phyloP scores from a whole-genome alignment of 2,113 vertebrate species.

The Gymnarchus niloticus region DNA sequence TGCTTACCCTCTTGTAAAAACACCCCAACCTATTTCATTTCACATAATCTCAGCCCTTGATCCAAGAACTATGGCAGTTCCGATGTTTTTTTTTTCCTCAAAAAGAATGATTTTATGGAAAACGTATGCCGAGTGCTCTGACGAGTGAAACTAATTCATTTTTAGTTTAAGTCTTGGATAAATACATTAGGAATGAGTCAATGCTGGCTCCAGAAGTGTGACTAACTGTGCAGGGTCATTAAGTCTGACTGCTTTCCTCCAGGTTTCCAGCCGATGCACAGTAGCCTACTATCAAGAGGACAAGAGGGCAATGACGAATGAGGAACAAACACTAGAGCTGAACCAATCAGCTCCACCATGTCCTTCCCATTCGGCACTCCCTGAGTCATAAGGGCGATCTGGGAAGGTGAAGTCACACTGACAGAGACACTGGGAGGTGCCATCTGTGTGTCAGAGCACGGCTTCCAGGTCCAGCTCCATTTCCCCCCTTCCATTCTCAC shows the following conservation, averaged over 20 bases:
- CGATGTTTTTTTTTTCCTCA: conserved; percentile 2
- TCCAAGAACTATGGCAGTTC: neutral
- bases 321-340: conserved; percentile 49
- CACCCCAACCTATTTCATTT: conserved; percentile 40
- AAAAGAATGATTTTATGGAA: conserved; percentile 20
- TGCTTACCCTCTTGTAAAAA: conserved; percentile 32
- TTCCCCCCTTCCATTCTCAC: neutral
- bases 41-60: conserved; percentile 19
- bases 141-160: conserved; percentile 67
- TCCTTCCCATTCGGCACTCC: conserved; percentile 35
- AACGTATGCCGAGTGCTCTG: conserved; percentile 23
- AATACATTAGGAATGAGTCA: conserved; percentile 77
- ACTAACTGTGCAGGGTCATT: conserved; percentile 73
- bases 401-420: neutral
- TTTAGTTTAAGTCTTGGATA: conserved; percentile 78
- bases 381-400: neutral
- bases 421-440: neutral
- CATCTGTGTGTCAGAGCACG: neutral
- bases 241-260: conserved; percentile 58
- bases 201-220: conserved; percentile 70
- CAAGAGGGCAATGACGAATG: conserved; percentile 26
- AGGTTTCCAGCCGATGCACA: conserved; percentile 41
- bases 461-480: neutral
- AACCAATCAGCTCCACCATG: conserved; percentile 53
- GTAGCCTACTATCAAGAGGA: conserved; percentile 21